phyloP scores from a whole-genome alignment of 2,797 vertebrate species.

The Ctenochaetus hawaiiensis region DNA sequence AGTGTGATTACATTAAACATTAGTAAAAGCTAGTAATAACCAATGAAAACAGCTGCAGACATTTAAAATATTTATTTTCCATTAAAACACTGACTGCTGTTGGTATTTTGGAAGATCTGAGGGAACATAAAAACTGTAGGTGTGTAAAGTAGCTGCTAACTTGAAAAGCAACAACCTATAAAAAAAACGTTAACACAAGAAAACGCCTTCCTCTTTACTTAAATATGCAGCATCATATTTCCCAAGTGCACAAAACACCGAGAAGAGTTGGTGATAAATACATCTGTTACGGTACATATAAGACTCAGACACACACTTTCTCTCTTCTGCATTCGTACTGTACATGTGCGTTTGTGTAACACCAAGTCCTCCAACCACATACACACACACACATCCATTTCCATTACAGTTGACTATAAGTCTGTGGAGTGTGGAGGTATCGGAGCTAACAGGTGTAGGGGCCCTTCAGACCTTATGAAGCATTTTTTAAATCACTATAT shows the following conservation, averaged over 20 bases:
- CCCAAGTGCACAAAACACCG: constrained; percentile 36
- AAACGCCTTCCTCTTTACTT: constrained; percentile 18
- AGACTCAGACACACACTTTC: constrained; percentile 47
- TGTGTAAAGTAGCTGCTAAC: constrained; percentile 25
- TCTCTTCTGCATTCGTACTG: constrained; percentile 60
- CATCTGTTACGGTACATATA: constrained; percentile 45
- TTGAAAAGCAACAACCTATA: constrained; percentile 23
- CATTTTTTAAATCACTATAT: constrained; percentile 55
- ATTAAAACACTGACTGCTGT: constrained; percentile 46
- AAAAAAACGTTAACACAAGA: constrained; percentile 17
- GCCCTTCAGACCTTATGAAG: constrained; percentile 58
- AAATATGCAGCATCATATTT: constrained; percentile 29
- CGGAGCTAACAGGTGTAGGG: constrained; percentile 34
- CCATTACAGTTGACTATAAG: background rate
- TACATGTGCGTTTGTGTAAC: constrained; percentile 69
- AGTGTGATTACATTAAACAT: no score
- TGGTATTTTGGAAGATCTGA: constrained; percentile 43
- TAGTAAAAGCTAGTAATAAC: constrained; percentile 2
- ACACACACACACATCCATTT: constrained; percentile 11
- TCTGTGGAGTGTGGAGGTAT: background rate
- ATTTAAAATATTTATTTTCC: constrained; percentile 67
- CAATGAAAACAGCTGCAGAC: background rate
- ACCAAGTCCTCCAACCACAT: constrained; percentile 41
- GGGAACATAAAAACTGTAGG: constrained; percentile 23
- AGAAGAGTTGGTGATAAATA: constrained; percentile 53